Percentiles rank a stretch among this genome's conserved stretches.
phyloP scores from a whole-genome alignment of 2,113 vertebrate species.

The Cryptotis parvus region DNA sequence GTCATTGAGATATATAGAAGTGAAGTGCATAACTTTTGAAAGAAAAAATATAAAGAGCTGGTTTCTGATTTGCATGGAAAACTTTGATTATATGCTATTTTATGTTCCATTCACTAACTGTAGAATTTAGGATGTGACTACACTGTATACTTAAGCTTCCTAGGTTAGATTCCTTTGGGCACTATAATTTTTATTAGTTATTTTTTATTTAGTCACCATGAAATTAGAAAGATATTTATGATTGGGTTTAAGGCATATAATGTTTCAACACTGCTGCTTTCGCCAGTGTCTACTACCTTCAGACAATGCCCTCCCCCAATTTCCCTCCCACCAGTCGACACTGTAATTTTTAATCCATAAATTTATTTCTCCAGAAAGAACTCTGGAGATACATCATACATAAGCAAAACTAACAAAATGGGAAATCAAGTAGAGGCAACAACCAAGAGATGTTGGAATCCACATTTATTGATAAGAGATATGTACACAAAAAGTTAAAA shows the following conservation, averaged over 20 bases:
- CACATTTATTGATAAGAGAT: constrained; percentile 96
- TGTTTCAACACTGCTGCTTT: background rate
- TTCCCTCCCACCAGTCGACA: background rate
- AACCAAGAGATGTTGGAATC: constrained; percentile 91
- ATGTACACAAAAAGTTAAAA: constrained; percentile 97
- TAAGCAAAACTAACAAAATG: background rate
- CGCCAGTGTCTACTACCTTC: background rate
- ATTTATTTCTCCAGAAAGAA: background rate
- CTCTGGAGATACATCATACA: background rate
- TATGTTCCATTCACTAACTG: background rate
- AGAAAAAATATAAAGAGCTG: background rate
- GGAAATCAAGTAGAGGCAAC: constrained; percentile 46
- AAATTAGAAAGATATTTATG: no score
- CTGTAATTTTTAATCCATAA: background rate
- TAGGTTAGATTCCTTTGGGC: constrained; percentile 23
- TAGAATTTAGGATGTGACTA: background rate
- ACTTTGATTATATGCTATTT: background rate
- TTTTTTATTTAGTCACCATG: no score
- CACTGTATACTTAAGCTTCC: background rate
- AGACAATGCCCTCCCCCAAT: background rate
- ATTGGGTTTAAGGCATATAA: no score
- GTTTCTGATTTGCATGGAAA: background rate
- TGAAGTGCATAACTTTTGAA: background rate
- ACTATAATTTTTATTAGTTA: no score
- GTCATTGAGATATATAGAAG: background rate